Percentiles rank a stretch among this genome's conserved stretches.
These are phyloP conservation scores for Anguilla megastoma DNA, from an alignment of 2,797 vertebrate species.

Conservation along the genomic window DNA sequence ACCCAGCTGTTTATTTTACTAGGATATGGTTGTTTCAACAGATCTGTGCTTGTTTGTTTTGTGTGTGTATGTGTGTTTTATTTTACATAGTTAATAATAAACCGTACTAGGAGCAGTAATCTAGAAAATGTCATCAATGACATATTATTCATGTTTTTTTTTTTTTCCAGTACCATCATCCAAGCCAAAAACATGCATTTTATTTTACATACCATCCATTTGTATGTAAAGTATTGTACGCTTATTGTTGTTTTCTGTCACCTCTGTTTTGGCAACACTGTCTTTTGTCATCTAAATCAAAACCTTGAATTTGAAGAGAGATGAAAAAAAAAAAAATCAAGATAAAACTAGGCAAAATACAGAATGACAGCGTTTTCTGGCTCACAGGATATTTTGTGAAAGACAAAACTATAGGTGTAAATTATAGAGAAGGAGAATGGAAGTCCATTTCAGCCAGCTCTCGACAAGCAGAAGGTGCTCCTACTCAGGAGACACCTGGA, in stretches of 20 bases:
- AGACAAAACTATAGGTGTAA: constrained; percentile 50
- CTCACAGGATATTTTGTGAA: not conserved
- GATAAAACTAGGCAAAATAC: not conserved
- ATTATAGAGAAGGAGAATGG: constrained; percentile 49
- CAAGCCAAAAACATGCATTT: not conserved
- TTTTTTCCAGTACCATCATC: too few species aligned
- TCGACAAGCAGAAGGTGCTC: not conserved
- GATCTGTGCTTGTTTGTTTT: constrained; percentile 10
- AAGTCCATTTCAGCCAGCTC: constrained; percentile 1
- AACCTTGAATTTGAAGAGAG: too few species aligned
- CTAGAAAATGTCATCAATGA: too few species aligned
- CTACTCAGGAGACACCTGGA: not conserved
- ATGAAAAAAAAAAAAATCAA: too few species aligned
- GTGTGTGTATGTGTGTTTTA: not conserved
- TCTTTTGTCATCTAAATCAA: not conserved
- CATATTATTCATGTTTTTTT: too few species aligned
- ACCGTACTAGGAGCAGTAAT: not conserved
- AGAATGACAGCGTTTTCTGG: not conserved
- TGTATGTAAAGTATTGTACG: not conserved
- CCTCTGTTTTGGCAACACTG: not conserved
- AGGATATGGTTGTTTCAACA: constrained; percentile 9
- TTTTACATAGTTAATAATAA: not conserved
- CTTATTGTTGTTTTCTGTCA: not conserved
- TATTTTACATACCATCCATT: not conserved
- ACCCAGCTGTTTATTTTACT: too few species aligned